phyloP scores from a whole-genome alignment of 2,797 vertebrate species.

The Oryzias sinensis region DNA sequence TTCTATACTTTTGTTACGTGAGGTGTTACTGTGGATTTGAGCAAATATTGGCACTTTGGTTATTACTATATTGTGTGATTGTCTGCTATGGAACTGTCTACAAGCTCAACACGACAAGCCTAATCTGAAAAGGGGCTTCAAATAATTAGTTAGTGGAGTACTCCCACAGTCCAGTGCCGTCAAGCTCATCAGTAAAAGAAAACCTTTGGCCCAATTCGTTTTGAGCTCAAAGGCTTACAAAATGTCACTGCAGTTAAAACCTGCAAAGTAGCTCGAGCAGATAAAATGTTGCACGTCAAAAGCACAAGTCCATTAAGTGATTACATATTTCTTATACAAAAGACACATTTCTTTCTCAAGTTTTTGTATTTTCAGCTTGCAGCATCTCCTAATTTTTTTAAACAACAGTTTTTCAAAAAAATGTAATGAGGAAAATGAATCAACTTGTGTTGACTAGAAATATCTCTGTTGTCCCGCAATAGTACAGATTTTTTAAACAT shows the following conservation, averaged over 20 bases:
- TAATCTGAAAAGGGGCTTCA: conserved; percentile 69
- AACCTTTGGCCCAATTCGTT: conserved; percentile 58
- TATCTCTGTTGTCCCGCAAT: too few species aligned
- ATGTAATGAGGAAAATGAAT: too few species aligned
- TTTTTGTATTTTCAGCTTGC: background rate
- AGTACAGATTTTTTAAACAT: too few species aligned
- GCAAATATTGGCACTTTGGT: conserved; percentile 63
- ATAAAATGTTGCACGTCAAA: conserved; percentile 50
- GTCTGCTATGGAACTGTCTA: conserved; percentile 60
- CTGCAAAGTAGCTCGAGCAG: conserved; percentile 18
- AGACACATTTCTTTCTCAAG: conserved; percentile 12
- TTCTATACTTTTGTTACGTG: conserved; percentile 64
- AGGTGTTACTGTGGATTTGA: conserved; percentile 73
- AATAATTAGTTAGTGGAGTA: conserved; percentile 68
- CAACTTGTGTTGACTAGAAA: too few species aligned
- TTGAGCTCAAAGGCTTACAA: conserved; percentile 57
- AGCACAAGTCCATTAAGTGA: conserved; percentile 25
- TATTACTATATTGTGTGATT: conserved; percentile 73
- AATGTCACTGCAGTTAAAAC: conserved; percentile 43
- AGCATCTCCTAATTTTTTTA: background rate
- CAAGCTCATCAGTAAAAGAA: conserved; percentile 57
- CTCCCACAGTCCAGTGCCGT: conserved; percentile 52
- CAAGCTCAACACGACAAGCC: conserved; percentile 51
- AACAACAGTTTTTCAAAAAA: too few species aligned
- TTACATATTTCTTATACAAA: conserved; percentile 27